These are phyloP conservation scores for Eurystomus gularis DNA, from an alignment of 2,113 vertebrate genomes.

Conservation along the genomic window DNA sequence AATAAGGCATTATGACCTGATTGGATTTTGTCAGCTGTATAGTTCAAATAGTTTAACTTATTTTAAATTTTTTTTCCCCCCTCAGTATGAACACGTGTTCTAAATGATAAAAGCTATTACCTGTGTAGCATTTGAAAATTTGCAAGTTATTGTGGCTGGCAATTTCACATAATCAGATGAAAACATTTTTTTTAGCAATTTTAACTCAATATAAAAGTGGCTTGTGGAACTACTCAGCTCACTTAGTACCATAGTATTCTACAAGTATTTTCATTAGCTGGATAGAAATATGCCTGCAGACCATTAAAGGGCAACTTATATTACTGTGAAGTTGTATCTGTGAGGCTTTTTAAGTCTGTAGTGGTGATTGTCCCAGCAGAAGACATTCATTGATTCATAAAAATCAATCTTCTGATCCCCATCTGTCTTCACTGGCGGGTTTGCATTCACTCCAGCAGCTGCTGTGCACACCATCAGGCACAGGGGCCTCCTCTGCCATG, in stretches of 20 bases:
- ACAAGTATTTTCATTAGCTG: not conserved
- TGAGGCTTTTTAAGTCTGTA: not conserved
- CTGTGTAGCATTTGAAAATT: not conserved
- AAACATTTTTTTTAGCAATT: not conserved
- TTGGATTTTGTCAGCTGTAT: not conserved
- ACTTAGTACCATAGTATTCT: not conserved
- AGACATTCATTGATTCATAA: not conserved
- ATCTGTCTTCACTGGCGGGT: not conserved
- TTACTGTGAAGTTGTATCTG: not conserved
- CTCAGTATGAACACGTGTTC: not conserved
- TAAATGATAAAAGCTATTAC: not conserved
- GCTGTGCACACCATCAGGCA: rapidly evolving
- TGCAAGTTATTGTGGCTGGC: not conserved
- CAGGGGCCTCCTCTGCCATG: rapidly evolving
- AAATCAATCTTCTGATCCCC: not conserved
- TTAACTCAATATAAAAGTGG: not conserved
- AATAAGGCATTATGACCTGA: not conserved
- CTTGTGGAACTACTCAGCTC: not conserved
- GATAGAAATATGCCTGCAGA: not conserved
- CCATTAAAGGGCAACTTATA: not conserved
- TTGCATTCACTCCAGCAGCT: not conserved
- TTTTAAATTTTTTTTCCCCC: not conserved
- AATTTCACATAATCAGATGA: not conserved
- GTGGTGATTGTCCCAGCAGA: rapidly evolving
- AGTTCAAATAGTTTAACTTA: not conserved